A percentile compares a stretch with the other conserved stretches of the same genome.
Conservation (phyloP, 1,140 invertebrate genomes). For the Cecropterus lyciades region DNA sequence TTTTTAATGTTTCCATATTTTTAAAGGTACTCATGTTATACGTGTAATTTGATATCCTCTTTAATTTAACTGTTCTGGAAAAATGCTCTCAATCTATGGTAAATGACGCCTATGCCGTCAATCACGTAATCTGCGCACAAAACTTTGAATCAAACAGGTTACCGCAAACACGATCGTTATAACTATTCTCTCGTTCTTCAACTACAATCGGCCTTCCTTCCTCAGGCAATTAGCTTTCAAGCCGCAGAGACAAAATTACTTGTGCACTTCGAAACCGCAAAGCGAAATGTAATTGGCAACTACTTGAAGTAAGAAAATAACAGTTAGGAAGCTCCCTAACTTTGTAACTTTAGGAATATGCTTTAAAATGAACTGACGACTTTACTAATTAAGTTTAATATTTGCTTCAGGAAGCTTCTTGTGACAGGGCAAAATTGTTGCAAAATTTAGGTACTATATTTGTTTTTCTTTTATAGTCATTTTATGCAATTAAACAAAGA, state of each 20-base stretch:
- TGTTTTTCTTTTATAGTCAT: conserved; percentile 4
- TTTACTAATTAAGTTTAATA: conserved; percentile 30
- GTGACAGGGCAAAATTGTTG: conserved; percentile 6
- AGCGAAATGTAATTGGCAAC: conserved; percentile 34
- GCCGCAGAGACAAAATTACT: conserved; percentile 26
- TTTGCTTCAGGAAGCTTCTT: conserved; percentile 23
- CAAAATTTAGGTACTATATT: conserved; percentile 7
- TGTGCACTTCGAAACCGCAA: conserved; percentile 31
- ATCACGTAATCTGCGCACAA: too few species aligned
- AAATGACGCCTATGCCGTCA: too few species aligned
- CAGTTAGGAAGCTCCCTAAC: conserved; percentile 17
- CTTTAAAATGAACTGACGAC: conserved; percentile 28
- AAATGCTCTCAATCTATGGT: too few species aligned
- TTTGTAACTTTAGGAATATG: conserved; percentile 26
- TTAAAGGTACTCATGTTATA: too few species aligned
- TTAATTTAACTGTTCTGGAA: too few species aligned
- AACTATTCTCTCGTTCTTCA: neutral
- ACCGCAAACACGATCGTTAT: neutral
- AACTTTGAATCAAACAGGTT: conserved; percentile 16
- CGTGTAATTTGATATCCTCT: too few species aligned
- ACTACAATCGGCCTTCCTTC: conserved; percentile 17
- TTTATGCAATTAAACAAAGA: neutral
- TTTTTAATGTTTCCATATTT: too few species aligned
- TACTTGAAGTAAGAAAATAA: conserved; percentile 31
- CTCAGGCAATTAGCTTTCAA: conserved; percentile 30